Evolutionary conservation across 2,888 invertebrate genomes (phyloP).

Genomic region (Clistopyga incitator): DNA sequence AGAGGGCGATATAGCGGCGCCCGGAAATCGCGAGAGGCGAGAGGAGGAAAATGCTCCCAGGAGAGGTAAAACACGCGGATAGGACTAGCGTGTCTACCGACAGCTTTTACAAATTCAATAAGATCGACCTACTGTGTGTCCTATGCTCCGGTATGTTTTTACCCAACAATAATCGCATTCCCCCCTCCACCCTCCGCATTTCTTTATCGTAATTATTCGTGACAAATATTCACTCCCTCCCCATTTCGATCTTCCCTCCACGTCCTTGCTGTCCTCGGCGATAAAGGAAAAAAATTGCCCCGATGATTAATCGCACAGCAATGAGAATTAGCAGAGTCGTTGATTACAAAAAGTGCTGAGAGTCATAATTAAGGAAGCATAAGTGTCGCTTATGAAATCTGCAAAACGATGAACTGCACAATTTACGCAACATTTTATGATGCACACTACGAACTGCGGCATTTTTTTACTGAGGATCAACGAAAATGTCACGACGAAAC

Average conservation of each 20-base stretch:
- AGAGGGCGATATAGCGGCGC: constrained; percentile 13
- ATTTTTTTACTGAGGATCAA: too few species aligned
- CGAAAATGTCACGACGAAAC: too few species aligned
- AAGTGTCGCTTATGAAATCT: neutral
- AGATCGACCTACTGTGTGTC: constrained; percentile 13
- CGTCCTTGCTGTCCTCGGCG: neutral
- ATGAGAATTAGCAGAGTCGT: neutral
- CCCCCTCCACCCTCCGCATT: constrained; percentile 6
- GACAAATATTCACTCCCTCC: neutral
- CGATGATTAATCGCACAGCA: neutral
- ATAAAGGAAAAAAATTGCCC: neutral
- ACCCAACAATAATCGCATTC: constrained; percentile 30
- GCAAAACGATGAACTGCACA: neutral
- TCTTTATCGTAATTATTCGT: constrained; percentile 5
- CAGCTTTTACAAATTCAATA: constrained; percentile 46
- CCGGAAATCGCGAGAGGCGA: constrained; percentile 11
- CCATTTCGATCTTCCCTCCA: neutral
- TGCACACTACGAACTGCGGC: too few species aligned
- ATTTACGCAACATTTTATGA: neutral
- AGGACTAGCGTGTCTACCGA: constrained; percentile 5
- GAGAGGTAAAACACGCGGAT: constrained; percentile 45
- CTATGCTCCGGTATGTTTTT: constrained; percentile 17
- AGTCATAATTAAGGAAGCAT: neutral
- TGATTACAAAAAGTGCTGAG: constrained; percentile 10
- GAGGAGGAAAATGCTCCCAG: constrained; percentile 11